These are phyloP conservation scores for Lacerta agilis DNA, from an alignment of 2,797 vertebrate species.

Conservation along the genomic window DNA sequence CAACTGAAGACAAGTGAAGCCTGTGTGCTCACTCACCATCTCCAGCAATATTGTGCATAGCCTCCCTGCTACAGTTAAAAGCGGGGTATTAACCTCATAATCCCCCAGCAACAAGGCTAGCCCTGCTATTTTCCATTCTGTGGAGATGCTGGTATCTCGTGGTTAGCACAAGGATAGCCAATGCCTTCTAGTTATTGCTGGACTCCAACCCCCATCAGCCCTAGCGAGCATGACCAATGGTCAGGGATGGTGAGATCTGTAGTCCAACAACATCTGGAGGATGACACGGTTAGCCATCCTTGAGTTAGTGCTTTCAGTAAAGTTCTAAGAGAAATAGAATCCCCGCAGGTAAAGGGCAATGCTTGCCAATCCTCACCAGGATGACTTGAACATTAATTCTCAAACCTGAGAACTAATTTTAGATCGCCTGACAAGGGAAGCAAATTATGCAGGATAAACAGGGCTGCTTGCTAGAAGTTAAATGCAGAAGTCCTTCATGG, in stretches of 20 bases:
- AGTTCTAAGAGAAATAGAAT: background rate
- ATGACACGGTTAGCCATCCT: no score
- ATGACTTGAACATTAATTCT: conserved; percentile 19
- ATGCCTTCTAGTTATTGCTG: no score
- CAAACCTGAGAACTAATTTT: conserved; percentile 28
- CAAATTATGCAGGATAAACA: conserved; percentile 22
- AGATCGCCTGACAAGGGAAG: background rate
- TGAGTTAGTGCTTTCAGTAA: background rate
- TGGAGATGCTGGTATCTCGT: background rate
- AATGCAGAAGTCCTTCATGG: conserved; percentile 7
- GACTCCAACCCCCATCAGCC: no score
- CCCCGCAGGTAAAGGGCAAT: background rate
- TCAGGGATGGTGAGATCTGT: no score
- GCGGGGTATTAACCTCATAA: background rate
- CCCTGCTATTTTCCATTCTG: background rate
- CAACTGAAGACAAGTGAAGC: no score
- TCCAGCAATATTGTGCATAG: background rate
- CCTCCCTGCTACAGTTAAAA: background rate
- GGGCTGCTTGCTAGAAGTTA: conserved; percentile 27
- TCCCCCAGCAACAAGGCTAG: background rate
- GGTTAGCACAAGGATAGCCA: no score
- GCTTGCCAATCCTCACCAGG: background rate
- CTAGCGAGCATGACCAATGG: no score
- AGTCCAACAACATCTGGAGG: no score
- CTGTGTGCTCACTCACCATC: no score